Percentiles rank a stretch among this genome's conserved stretches.
These are phyloP conservation scores for Enteromius viviparus DNA, from an alignment of 2,797 vertebrate genomes.

Conservation along the genomic window DNA sequence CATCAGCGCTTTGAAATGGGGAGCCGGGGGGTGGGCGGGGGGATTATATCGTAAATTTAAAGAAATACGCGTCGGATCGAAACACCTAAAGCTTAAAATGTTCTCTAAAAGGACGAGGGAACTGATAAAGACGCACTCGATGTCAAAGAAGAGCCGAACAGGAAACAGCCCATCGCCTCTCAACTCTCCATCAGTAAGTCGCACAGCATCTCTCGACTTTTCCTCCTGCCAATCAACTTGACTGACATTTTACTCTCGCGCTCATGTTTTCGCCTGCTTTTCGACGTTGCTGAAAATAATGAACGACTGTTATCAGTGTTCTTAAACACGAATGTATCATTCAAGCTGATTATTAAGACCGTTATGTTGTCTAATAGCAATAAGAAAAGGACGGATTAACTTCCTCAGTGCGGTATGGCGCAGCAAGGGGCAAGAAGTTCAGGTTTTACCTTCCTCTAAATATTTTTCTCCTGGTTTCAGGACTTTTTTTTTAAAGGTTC, in stretches of 20 bases:
- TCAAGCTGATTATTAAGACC: not conserved
- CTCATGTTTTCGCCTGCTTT: not conserved
- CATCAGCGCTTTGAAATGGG: conserved; percentile 68
- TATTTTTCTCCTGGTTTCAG: not conserved
- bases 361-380: not conserved
- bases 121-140: conserved; percentile 94
- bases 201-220: conserved; percentile 57
- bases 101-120: conserved; percentile 93
- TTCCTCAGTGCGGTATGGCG: conserved; percentile 19
- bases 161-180: conserved; percentile 86
- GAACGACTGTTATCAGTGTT: not conserved
- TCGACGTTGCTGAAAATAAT: not conserved
- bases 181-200: conserved; percentile 79
- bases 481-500: not conserved
- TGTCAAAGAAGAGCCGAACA: conserved; percentile 93
- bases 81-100: conserved; percentile 75
- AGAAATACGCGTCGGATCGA: conserved; percentile 63
- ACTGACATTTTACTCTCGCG: conserved; percentile 32
- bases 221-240: conserved; percentile 47
- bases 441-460: not conserved
- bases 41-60: conserved; percentile 65
- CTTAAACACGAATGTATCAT: too few relatives aligned
- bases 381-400: conserved; percentile 4
- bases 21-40: conserved; percentile 74
- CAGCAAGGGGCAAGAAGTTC: not conserved